phyloP scores from a whole-genome alignment of 2,113 vertebrate species.

The Osmerus eperlanus region DNA sequence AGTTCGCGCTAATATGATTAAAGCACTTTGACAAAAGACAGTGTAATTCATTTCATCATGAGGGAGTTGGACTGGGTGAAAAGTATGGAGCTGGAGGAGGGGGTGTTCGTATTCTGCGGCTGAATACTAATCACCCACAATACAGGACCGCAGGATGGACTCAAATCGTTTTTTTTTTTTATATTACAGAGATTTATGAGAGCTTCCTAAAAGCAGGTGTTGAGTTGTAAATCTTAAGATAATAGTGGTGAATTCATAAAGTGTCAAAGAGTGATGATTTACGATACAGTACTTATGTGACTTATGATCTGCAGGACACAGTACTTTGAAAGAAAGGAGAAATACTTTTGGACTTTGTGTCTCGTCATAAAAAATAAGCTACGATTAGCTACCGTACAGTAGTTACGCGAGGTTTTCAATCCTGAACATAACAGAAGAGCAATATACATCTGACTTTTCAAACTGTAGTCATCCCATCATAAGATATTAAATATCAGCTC shows the following conservation, averaged over 20 bases:
- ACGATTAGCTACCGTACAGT: too few species aligned
- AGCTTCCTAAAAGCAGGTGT: background rate
- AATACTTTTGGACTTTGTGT: too few species aligned
- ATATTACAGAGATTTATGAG: too few species aligned
- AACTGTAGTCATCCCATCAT: too few species aligned
- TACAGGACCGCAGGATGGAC: background rate
- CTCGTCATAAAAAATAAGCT: too few species aligned
- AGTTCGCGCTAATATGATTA: slow-evolving; percentile 73
- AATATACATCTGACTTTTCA: too few species aligned
- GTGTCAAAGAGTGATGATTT: slow-evolving; percentile 11
- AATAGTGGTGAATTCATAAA: slow-evolving; percentile 17
- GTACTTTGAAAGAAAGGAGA: too few species aligned
- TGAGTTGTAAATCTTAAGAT: slow-evolving; percentile 2
- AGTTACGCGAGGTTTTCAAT: too few species aligned
- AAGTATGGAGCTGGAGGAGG: slow-evolving; percentile 9
- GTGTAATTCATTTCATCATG: slow-evolving; percentile 74
- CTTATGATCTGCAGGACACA: slow-evolving; percentile 11
- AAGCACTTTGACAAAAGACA: slow-evolving; percentile 71
- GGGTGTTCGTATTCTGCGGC: background rate
- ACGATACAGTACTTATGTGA: background rate
- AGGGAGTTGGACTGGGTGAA: slow-evolving; percentile 38
- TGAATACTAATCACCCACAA: too few species aligned
- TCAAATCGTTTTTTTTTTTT: background rate
- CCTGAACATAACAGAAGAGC: too few species aligned
- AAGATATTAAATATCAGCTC: too few species aligned